These are phyloP conservation scores for Zaprionus camerounensis DNA, from an alignment of 1,140 invertebrate genomes.

Conservation along the genomic window DNA sequence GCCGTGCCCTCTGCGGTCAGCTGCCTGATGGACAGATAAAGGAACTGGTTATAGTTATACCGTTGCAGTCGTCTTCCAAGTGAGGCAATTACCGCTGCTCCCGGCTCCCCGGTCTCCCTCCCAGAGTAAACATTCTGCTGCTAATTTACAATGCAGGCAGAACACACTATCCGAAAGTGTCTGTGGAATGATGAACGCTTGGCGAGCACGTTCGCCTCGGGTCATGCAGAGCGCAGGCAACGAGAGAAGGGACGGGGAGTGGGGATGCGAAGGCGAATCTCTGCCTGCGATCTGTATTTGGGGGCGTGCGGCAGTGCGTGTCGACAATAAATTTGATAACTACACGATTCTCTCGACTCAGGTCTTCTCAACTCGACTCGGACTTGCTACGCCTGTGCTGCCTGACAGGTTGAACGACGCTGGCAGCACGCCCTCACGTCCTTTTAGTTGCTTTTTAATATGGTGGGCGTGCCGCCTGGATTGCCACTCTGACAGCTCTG, in stretches of 20 bases:
- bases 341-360: constrained; percentile 50
- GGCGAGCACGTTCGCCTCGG: constrained; percentile 59
- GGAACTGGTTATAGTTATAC: constrained; percentile 71
- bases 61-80: constrained; percentile 54
- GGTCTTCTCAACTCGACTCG: background rate
- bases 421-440: constrained; percentile 65
- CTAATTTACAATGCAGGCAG: constrained; percentile 54
- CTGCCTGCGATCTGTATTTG: constrained; percentile 20
- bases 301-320: constrained; percentile 70
- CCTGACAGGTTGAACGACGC: constrained; percentile 71
- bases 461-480: constrained; percentile 65
- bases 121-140: constrained; percentile 42
- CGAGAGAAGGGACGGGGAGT: background rate
- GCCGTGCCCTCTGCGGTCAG: constrained; percentile 77
- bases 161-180: constrained; percentile 54
- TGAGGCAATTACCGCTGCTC: constrained; percentile 30
- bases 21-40: constrained; percentile 75
- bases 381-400: background rate
- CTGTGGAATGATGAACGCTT: constrained; percentile 67
- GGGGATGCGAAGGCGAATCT: constrained; percentile 11
- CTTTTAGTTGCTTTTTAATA: constrained; percentile 77
- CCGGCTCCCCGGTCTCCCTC: background rate
- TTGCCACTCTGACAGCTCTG: constrained; percentile 73
- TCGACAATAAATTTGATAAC: constrained; percentile 78
- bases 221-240: background rate